Base-by-base conservation (phyloP, 2,888 invertebrate genomes). In the Ormyrus nitidulus region DNA sequence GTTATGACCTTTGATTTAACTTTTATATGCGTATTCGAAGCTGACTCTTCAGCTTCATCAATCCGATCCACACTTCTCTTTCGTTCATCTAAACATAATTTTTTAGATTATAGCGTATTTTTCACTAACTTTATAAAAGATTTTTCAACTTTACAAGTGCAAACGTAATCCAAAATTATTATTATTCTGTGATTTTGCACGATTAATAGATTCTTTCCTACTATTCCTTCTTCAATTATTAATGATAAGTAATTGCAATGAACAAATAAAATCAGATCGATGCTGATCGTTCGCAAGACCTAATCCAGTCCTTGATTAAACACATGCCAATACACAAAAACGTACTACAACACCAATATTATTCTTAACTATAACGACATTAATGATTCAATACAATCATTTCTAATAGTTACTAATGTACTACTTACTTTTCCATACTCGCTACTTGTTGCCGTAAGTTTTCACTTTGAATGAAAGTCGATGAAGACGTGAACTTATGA, bases 51-150 rank as follows among this genome's bases (percentile, higher is more conserved):
- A 65, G 65, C 59, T 34, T 51, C 54, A 48, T 71, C 65, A 71
- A 79, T 79, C 79, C 74, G 74, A 79, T 79, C 79, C 79, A 79
- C 69, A 10, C 7, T 19, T 72, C 34, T 54, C 6, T 58, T 48
- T 10, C 19, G 13, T 54, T 59, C 59, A 13, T 13, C 58, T 34
- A 8, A 53, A 70, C 5, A 8, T 69, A 69, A 51, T 48, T 13
- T 74, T 34, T 56, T 34, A 71, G 10, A 6, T 13, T 44, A 53
- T 53, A 59, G 13, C 59, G 5, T n/a, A 59, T n/a, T 19, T 49
- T 54, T 53, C 11, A 54, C 44, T 49, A 19, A 76, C 49, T 54
- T 77, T 49, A 48, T 77, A 77, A 62, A 70, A 56, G 46, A 46
- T 61, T 76, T 54, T 19, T 76, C 53, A 54, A 62, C 64, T 49